Evolutionary conservation across 37 sponge, comb jelly and placozoan genomes (phyloP).

Genomic region (Lycopodina hypogea): DNA sequence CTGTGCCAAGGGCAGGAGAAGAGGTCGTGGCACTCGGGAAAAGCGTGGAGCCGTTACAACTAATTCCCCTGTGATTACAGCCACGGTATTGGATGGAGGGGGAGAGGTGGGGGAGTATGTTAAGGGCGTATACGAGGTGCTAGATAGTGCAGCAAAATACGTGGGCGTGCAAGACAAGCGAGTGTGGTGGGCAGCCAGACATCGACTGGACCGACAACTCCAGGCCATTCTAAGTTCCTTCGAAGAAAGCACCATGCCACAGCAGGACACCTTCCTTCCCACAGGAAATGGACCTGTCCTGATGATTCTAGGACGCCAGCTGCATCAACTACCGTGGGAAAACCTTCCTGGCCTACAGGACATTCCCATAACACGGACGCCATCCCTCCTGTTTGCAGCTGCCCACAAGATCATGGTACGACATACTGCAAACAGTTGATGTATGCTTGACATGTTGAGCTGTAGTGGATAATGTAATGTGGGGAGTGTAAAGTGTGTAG

Average conservation of each 20-base stretch:
- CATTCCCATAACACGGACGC: constrained; percentile 55
- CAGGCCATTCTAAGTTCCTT: neutral
- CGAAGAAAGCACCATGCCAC: neutral
- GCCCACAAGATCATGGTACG: constrained; percentile 48
- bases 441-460: too few species aligned
- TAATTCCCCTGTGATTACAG: neutral
- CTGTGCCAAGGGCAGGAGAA: too few species aligned
- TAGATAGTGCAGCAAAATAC: neutral
- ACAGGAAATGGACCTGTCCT: constrained; percentile 16
- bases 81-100: neutral
- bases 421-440: too few species aligned
- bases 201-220: constrained; percentile 21
- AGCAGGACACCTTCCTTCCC: neutral
- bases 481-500: too few species aligned
- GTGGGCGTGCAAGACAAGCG: constrained; percentile 16
- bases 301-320: constrained; percentile 13
- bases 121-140: neutral
- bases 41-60: neutral
- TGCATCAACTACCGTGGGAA: constrained; percentile 73
- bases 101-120: neutral
- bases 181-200: constrained; percentile 47
- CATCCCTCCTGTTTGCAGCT: constrained; percentile 62
- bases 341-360: constrained; percentile 29
- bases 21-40: neutral
- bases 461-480: too few species aligned